Evolutionary conservation across 2,888 invertebrate species (phyloP), one percentile per base, ranked within the genome.

Genomic region (Omphaloscelis lunosa): DNA sequence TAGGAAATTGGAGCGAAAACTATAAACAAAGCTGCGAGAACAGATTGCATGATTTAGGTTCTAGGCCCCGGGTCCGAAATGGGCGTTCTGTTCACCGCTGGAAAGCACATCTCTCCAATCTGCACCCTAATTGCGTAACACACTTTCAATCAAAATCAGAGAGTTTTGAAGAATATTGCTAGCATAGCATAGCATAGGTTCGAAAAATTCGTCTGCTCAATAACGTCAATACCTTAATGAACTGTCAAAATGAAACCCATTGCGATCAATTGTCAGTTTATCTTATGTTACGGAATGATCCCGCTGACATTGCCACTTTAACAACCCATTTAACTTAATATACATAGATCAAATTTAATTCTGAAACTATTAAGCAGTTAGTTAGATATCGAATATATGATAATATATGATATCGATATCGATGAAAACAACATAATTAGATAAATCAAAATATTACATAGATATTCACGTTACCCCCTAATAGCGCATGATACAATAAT

Each of bases 391-490:
- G 11, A 17, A n/a, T 65, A n/a, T n/a, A n/a, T n/a, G n/a, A n/a
- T n/a, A n/a, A n/a, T n/a, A n/a, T n/a, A n/a, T n/a, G n/a, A n/a
- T n/a, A 17, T 17, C n/a, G 17, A 41, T 41, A 2, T 2, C 63
- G 2, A 11, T 65, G 11, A 65, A n/a, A 3, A 11, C 17, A 5
- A 23, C 17, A 17, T 45, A 56, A 56, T 8, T 56, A 23, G 0
- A 65, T 20, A n/a, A 45, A 77, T 75, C 34, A 63, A 77, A 77
- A 63, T 77, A 63, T 58, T 23, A n/a, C 56, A 58, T 23, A 23
- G 9, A 2, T 59, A 12, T 17, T 39, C 51, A 68, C 23, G 20
- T n/a, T 29, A 23, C 23, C 8, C 0, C 17, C 9, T 29, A 58
- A n/a, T 20, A 34, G 17, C 23, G 11, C 17, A 34, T 4, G 27